phyloP scores from a whole-genome alignment of 2,888 invertebrate species.

The Sylvicola cinctus region DNA sequence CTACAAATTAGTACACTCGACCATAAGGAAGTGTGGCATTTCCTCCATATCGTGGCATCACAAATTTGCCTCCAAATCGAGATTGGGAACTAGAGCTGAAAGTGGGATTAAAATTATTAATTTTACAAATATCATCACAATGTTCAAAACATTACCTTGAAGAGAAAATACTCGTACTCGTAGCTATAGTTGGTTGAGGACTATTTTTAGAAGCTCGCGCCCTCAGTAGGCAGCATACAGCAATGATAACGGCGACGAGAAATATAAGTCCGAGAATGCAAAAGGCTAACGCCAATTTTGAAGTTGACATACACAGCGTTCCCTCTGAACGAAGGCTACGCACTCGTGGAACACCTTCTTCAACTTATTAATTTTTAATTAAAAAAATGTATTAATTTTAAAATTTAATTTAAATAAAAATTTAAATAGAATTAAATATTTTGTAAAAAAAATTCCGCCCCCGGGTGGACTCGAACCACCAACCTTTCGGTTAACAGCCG shows the following conservation, averaged over 20 bases:
- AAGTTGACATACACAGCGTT: constrained; percentile 48
- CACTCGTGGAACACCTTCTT: constrained; percentile 19
- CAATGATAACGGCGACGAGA: constrained; percentile 45
- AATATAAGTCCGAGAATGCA: constrained; percentile 51
- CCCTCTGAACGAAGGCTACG: constrained; percentile 18
- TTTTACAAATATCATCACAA: constrained; percentile 1
- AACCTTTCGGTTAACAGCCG: constrained; percentile 93
- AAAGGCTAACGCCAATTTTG: constrained; percentile 55
- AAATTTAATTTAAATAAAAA: constrained; percentile 1
- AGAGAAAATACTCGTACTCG: constrained; percentile 9
- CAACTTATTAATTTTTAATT: constrained; percentile 13
- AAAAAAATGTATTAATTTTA: too few species aligned
- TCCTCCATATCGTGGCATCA: constrained; percentile 23
- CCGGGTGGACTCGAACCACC: constrained; percentile 88
- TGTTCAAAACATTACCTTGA: constrained; percentile 7
- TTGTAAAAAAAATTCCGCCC: constrained; percentile 33
- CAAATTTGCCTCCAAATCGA: constrained; percentile 18
- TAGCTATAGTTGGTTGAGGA: constrained; percentile 5
- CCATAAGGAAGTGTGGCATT: constrained; percentile 21
- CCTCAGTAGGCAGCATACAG: constrained; percentile 41
- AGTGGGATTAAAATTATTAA: constrained; percentile 2
- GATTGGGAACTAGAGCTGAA: constrained; percentile 18
- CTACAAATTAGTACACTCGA: constrained; percentile 17
- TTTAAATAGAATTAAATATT: constrained; percentile 1
- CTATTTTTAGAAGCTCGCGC: constrained; percentile 25